A percentile compares a stretch with the other conserved stretches of the same genome.
phyloP scores from a whole-genome alignment of 2,888 invertebrate species.

The Malachius bipustulatus region DNA sequence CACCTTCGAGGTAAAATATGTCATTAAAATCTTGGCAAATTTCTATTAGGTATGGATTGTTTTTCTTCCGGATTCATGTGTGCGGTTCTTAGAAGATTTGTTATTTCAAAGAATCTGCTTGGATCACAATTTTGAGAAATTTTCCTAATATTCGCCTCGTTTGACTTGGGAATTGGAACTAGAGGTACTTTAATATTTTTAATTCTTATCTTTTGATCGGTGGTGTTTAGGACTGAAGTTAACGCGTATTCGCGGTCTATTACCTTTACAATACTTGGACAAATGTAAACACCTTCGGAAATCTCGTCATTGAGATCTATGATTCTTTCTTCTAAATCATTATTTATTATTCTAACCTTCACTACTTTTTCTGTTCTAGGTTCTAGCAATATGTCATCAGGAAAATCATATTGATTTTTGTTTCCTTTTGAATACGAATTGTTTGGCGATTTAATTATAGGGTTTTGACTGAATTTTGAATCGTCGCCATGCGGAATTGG shows the following conservation, averaged over 20 bases:
- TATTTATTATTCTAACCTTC: slow-evolving; percentile 6
- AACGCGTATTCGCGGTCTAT: slow-evolving; percentile 3
- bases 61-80: slow-evolving; percentile 24
- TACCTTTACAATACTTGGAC: slow-evolving; percentile 9
- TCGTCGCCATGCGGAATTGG: too few species aligned
- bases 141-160: too few species aligned
- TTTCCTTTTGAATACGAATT: too few species aligned
- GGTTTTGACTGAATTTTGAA: too few species aligned
- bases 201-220: slow-evolving; percentile 16
- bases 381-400: slow-evolving; percentile 6
- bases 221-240: slow-evolving; percentile 9
- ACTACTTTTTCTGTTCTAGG: slow-evolving; percentile 11
- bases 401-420: too few species aligned
- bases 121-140: slow-evolving; percentile 24
- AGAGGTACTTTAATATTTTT: slow-evolving; percentile 14
- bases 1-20: slow-evolving; percentile 22
- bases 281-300: slow-evolving; percentile 9
- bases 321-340: slow-evolving; percentile 8
- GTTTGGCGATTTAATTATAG: too few species aligned
- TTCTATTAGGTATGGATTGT: slow-evolving; percentile 17
- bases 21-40: too few species aligned
- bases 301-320: slow-evolving; percentile 10
- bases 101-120: slow-evolving; percentile 14
- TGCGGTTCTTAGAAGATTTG: slow-evolving; percentile 19
- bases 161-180: too few species aligned